Percentiles rank a stretch among this genome's conserved stretches.
These are phyloP conservation scores for Hipparchia sbordonii DNA, from an alignment of 2,888 invertebrate species.

Conservation along the genomic window DNA sequence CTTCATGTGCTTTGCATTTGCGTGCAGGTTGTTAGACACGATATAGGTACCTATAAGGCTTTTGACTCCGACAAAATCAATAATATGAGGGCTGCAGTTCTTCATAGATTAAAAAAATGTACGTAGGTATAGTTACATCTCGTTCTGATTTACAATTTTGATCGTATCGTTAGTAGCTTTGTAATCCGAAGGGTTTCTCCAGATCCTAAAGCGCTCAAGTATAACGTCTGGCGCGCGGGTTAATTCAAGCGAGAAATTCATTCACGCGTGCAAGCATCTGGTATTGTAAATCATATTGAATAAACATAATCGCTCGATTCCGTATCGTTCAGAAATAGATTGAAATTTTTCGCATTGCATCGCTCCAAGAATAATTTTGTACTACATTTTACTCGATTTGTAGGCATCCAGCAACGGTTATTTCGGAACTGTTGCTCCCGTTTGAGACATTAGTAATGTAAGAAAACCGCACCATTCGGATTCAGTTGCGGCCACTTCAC, in stretches of 20 bases:
- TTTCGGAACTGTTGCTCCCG: constrained; percentile 5
- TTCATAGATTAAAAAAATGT: too few relatives aligned
- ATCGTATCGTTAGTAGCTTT: not conserved
- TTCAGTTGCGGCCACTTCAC: constrained; percentile 50
- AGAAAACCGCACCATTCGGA: not conserved
- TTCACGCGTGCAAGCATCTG: not conserved
- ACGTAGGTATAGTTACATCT: too few relatives aligned
- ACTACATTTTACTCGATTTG: not conserved
- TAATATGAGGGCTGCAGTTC: too few relatives aligned
- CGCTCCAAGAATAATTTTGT: constrained; percentile 1
- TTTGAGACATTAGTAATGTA: constrained; percentile 1
- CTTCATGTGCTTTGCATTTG: too few relatives aligned
- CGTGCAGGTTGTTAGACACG: too few relatives aligned
- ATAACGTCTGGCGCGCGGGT: not conserved
- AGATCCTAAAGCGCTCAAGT: not conserved
- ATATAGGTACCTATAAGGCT: too few relatives aligned
- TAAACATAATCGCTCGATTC: not conserved
- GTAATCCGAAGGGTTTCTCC: not conserved
- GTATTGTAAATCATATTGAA: constrained; percentile 5
- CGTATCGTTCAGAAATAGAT: constrained; percentile 5
- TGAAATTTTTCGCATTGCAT: constrained; percentile 2
- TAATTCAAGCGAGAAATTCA: not conserved
- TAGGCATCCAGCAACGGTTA: not conserved
- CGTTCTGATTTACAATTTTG: too few relatives aligned
- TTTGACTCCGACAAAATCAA: too few relatives aligned